Evolutionary conservation across 2,797 vertebrate species (phyloP).

Genomic region (Varecia variegata): DNA sequence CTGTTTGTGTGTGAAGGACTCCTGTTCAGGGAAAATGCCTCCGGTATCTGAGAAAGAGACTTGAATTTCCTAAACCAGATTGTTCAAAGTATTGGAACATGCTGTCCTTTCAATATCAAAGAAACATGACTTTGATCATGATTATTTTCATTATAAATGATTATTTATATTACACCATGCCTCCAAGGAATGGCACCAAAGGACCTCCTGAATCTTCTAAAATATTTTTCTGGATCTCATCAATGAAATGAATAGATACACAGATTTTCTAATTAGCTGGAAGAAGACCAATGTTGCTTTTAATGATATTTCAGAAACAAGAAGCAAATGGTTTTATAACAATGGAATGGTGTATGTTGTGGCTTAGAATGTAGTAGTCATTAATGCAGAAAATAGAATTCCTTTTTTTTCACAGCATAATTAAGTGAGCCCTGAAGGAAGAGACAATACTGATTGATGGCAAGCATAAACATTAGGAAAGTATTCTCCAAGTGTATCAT

Average conservation of each 20-base stretch:
- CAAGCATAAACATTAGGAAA: slow-evolving; percentile 47
- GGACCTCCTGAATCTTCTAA: slow-evolving; percentile 39
- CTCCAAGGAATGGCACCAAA: slow-evolving; percentile 40
- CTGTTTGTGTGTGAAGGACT: not conserved
- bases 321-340: slow-evolving; percentile 38
- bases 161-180: slow-evolving; percentile 49
- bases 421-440: slow-evolving; percentile 48
- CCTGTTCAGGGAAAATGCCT: not conserved
- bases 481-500: slow-evolving; percentile 24
- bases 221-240: slow-evolving; percentile 46
- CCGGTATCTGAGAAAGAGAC: not conserved
- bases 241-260: slow-evolving; percentile 53
- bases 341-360: not conserved
- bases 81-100: slow-evolving; percentile 48
- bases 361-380: slow-evolving; percentile 35
- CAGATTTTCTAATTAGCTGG: slow-evolving; percentile 44
- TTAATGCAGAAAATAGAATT: slow-evolving; percentile 41
- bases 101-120: slow-evolving; percentile 55
- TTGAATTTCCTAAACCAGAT: slow-evolving; percentile 39
- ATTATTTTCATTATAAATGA: slow-evolving; percentile 56
- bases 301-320: slow-evolving; percentile 46
- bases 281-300: not conserved
- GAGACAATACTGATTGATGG: not conserved
- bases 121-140: slow-evolving; percentile 42
- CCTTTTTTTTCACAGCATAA: not conserved